Evolutionary conservation across 2,888 invertebrate genomes (phyloP), one percentile per base, ranked within the genome.

Genomic region (Tiliacea citrago): DNA sequence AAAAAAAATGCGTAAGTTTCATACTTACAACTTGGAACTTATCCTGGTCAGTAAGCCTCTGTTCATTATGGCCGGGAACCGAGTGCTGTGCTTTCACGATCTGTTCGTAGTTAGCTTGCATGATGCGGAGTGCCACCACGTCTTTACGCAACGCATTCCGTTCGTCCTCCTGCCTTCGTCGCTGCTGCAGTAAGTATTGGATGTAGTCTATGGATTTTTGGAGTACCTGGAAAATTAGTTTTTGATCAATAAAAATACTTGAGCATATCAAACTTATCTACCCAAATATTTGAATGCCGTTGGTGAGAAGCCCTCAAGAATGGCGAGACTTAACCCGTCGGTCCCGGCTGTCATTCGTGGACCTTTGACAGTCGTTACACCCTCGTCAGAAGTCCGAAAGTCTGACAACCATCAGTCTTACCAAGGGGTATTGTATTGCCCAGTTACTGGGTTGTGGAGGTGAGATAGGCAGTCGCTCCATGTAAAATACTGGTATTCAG

Each of bases 71-170:
- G 0, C 98, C 98, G 0, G 98, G 98, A 84, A 99, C 98, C 7
- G 98, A 98, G 91, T 99, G 99, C 93, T 99, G 99, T 9, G 99
- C 99, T 94, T 99, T 99, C 24, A 99, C 98, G 91, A 99, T 99
- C 93, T 99, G 99, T 91, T 99, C 99, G 91, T 99, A 99, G 93
- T 99, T 99, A 2, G 98, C 98, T 92, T 99, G 99, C 97, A 98
- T 98, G 68, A 99, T 99, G 81, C 99, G 98, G 72, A 99, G 95
- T 0, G 99, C 99, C 35, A 99, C 98, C 0, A 99, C 98, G 93
- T 99, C 99, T 92, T 99, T 99, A 42, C 98, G 97, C 35, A 99
- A 95, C 0, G 98, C 98, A 85, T 98, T 98, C 72, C 99, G 96
- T 91, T 99, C 99, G n/a, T 99, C 99, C 91, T 99, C 99, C 91